Base-by-base conservation (phyloP, 1,140 invertebrate genomes). In the Lepidurus packardi region DNA sequence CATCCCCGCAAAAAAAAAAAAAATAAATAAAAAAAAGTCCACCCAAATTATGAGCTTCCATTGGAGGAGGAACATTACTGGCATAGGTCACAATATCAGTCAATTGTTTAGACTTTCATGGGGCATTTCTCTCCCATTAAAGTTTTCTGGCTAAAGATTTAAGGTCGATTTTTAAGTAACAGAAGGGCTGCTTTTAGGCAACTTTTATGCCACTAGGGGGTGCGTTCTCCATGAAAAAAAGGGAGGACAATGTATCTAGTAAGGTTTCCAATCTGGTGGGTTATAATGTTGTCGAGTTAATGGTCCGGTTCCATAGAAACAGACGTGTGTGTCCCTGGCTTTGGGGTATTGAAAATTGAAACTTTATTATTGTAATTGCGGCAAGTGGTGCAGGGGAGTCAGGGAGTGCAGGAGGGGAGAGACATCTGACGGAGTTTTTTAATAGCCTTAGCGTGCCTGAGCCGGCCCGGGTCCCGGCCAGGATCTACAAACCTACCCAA, bases 301-400 rank as follows among this genome's bases (percentile, higher is more conserved):
- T 21, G 53, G 21, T 16, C 16, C 16, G 21, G 53, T 9, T 65
- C 9, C 21, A 65, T 65, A 65, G 53, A 65, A 65, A 65, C 9
- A 7, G 16, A 65, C 21, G 53, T 65, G 53, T 21, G 53, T 65
- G 45, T 0, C 53, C 16, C 9, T 13, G 53, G 16, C 34, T 34
- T 34, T n/a, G 7, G 8, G 13, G 53, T 21, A 65, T 65, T 65
- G 53, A 65, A 65, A 65, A 65, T 65, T 21, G 53, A 65, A 65
- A 65, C 53, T 65, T 65, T 65, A 65, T 65, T 65, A 65, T 65
- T 65, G 53, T 16, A 65, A 65, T 65, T 21, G 53, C 7, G 16
- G 16, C 53, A 65, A 65, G 53, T 65, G 53, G 16, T 65, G 53
- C 53, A 21, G 53, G 53, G 16, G 21, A 21, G 21, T n/a, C 21